Evolutionary conservation across 1,140 invertebrate genomes (phyloP).

Genomic region (Gyrodactylus salaris): DNA sequence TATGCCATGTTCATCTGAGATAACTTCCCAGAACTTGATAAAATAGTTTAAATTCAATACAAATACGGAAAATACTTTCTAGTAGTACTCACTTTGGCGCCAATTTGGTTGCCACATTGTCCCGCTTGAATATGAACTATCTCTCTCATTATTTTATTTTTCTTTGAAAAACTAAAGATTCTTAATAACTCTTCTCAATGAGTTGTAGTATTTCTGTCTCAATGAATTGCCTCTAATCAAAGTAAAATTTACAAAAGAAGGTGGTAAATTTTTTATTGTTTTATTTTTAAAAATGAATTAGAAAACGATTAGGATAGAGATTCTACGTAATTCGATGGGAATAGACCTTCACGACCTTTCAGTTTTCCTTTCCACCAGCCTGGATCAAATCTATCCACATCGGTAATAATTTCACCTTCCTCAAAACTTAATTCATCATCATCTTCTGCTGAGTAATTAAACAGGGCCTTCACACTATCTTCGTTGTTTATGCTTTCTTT

Average conservation of each 20-base stretch:
- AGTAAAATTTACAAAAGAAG: no score
- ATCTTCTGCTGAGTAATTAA: background rate
- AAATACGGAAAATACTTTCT: constrained; percentile 27
- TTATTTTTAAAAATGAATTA: no score
- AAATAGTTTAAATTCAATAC: constrained; percentile 13
- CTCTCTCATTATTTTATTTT: constrained; percentile 39
- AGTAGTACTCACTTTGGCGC: constrained; percentile 37
- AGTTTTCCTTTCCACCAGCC: background rate
- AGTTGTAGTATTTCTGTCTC: no score
- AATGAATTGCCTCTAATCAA: no score
- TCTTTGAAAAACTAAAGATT: no score
- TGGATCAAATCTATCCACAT: background rate
- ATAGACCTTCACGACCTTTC: background rate
- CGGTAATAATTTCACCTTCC: background rate
- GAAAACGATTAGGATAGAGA: no score
- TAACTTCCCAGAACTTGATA: constrained; percentile 46
- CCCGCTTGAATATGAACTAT: constrained; percentile 64
- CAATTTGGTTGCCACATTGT: constrained; percentile 72
- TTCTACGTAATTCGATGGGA: background rate
- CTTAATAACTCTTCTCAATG: no score
- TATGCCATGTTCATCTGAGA: constrained; percentile 27
- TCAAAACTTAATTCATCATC: background rate
- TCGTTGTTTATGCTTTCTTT: no score
- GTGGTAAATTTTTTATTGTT: no score
- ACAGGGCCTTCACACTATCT: no score